Base-by-base conservation (phyloP, 2,797 vertebrate genomes). In the Mormyrus hasselquistii region DNA sequence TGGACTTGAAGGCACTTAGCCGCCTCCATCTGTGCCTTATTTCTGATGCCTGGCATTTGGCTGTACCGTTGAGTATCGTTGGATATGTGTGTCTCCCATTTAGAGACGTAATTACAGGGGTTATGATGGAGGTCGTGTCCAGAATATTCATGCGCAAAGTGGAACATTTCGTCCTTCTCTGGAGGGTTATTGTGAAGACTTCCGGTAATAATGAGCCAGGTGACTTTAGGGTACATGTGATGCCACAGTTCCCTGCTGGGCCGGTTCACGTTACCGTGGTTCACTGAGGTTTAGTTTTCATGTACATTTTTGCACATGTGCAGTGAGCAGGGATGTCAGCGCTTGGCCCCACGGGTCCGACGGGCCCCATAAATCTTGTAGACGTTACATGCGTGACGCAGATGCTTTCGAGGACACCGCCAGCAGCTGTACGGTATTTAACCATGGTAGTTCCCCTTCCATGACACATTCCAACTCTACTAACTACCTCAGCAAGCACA, bases 121-220 rank as follows among this genome's bases (percentile, higher is more conserved):
- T 86, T 25, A 86, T 53, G 25, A 86, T 86, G 22, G 50, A 53
- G 50, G 83, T 86, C 14, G 83, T 55, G 47, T 85, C 83, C 49
- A 14, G 73, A 79, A 79, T 79, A 79, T 79, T 79, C 73, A 79
- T 79, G 73, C 38, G 38, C 73, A 79, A 79, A 79, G 73, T 47
- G 73, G 73, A 79, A 79, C 73, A 52, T 86, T 86, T 85, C 2
- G 8, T 85, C n/a, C 47, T 10, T 25, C 47, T 34, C 83, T 52
- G 49, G 3, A 52, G 83, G 83, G 47, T 49, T 25, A 34, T 86
- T 86, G 83, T 29, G 83, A 55, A 14, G 50, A 86, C 83, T 50
- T 53, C 49, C 3, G 22, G 22, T 53, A 47, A 79, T 79, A n/a
- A 41, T n/a, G 38, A 19, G n/a, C 73, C 38, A 44, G 34, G 73